Base-by-base conservation (phyloP, 2,888 invertebrate genomes). In the Dynastes hyllus region DNA sequence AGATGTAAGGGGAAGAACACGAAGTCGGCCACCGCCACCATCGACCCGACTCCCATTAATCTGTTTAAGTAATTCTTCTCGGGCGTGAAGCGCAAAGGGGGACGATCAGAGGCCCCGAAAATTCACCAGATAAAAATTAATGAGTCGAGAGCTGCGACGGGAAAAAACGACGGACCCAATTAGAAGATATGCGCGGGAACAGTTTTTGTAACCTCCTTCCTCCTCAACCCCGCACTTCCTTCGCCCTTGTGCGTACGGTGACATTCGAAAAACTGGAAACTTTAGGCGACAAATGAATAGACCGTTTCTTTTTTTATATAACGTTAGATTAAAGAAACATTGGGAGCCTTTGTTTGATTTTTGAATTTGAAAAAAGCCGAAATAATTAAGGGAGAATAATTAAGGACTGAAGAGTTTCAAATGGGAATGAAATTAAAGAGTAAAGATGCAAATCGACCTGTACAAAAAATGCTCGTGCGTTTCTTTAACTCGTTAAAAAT, bases 81-180 rank as follows among this genome's bases (percentile, higher is more conserved):
- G 61, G 22, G 45, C 51, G 51, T 29, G 63, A 63, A n/a, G 32
- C 29, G 29, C 11, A 22, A 50, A 77, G 67, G 79, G 78, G 71
- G 78, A 82, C 84, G 75, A 58, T 58, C 55, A 58, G 16, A 58
- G 55, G 53, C 22, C 84, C 83, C 84, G 81, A 81, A 84, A 85
- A 84, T 82, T 83, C 83, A 82, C 81, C 67, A 84, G 86, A 87
- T 87, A 87, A 87, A 87, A 87, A 86, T 87, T 87, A 87, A 87
- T 85, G 87, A 87, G 85, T 82, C 58, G 37, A 73, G 22, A 58
- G 61, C 16, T 6, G 40, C 55, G 82, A 83, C 82, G 73, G 80
- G 80, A 82, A 84, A 75, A 75, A 84, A 85, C 84, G 84, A 83
- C 81, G 82, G 84, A 82, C 83, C 86, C 85, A 86, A 86, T 87